Base-by-base conservation (phyloP, 2,888 invertebrate genomes). In the Hoplodrina blanda region DNA sequence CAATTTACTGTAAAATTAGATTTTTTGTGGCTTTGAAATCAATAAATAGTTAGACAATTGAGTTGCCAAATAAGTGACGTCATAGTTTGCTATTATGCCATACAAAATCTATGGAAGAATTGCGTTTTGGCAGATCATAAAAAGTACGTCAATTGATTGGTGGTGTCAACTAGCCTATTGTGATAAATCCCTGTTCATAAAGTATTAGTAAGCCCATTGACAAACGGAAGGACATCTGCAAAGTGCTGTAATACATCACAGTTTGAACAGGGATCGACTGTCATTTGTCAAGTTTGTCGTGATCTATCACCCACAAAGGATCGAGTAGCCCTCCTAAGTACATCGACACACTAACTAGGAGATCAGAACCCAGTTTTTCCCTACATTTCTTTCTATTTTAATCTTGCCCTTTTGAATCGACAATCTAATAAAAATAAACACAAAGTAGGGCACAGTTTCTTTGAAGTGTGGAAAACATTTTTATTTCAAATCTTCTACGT, bases 331-430 rank as follows among this genome's bases (percentile, higher is more conserved):
- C 41, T 37, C 6, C 17, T 62, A 55, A 44, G 55, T 54, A 52
- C 33, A 41, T 20, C 55, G 46, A 61, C 50, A 54, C 30, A 49
- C 54, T 30, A 52, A 67, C 50, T 25, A 54, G 20, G 55, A 63
- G 53, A 79, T 74, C 44, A 73, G 13, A 59, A 15, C 62, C 17
- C 41, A 57, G 30, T 41, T 50, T 57, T 69, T 41, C 67, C 62
- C 56, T 41, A 19, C 41, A 44, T 78, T 65, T 66, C 54, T 52
- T 68, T 74, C 70, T 82, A 82, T 81, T 83, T 73, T 66, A 63
- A 61, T 54, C 61, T 59, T 76, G 63, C 57, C 64, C 69, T 82
- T 81, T 53, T 72, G 49, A 60, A 49, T 61, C 68, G 53, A 67
- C 4, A 19, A 10, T 57, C 64, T 78, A 75, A 61, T 65, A 68